Conservation (phyloP, 2,797 vertebrate genomes). For the Aeoliscus strigatus region DNA sequence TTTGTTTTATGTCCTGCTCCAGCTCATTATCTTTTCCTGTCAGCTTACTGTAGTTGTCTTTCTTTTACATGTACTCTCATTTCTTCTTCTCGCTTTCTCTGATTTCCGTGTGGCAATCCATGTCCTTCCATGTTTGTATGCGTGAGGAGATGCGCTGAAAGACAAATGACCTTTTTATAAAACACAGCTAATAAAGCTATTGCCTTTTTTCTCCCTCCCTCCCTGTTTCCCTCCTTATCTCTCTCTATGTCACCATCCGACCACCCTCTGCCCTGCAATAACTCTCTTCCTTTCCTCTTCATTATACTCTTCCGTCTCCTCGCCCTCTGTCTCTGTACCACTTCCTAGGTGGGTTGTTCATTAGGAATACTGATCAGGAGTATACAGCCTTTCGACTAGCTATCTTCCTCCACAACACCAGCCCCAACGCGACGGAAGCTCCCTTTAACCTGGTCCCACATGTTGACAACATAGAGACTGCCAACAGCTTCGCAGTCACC, state of each 20-base stretch:
- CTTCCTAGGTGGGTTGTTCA: slow-evolving; percentile 92
- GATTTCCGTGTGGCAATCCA: slow-evolving; percentile 22
- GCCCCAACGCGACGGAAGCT: slow-evolving; percentile 95
- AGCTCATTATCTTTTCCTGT: slow-evolving; percentile 40
- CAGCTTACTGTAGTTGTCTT: slow-evolving; percentile 18
- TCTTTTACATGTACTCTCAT: slow-evolving; percentile 18
- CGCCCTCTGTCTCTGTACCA: no score
- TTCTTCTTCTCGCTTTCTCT: slow-evolving; percentile 7
- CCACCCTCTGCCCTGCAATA: slow-evolving; percentile 33
- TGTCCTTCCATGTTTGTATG: slow-evolving; percentile 18
- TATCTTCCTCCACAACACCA: slow-evolving; percentile 99
- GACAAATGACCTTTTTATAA: slow-evolving; percentile 59
- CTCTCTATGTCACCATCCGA: slow-evolving; percentile 17
- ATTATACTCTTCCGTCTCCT: slow-evolving; percentile 27
- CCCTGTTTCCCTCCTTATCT: slow-evolving; percentile 30
- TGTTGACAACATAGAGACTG: slow-evolving; percentile 98
- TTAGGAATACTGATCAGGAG: slow-evolving; percentile 99
- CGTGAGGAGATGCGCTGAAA: slow-evolving; percentile 30
- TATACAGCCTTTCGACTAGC: slow-evolving; percentile 98
- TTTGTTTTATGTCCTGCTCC: slow-evolving; percentile 32
- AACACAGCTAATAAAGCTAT: slow-evolving; percentile 63
- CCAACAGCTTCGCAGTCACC: slow-evolving; percentile 99
- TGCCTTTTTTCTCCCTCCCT: slow-evolving; percentile 40
- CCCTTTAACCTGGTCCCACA: slow-evolving; percentile 99
- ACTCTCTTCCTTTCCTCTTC: slow-evolving; percentile 44